Base-by-base conservation (phyloP, 2,797 vertebrate genomes). In the Danio aesculapii region DNA sequence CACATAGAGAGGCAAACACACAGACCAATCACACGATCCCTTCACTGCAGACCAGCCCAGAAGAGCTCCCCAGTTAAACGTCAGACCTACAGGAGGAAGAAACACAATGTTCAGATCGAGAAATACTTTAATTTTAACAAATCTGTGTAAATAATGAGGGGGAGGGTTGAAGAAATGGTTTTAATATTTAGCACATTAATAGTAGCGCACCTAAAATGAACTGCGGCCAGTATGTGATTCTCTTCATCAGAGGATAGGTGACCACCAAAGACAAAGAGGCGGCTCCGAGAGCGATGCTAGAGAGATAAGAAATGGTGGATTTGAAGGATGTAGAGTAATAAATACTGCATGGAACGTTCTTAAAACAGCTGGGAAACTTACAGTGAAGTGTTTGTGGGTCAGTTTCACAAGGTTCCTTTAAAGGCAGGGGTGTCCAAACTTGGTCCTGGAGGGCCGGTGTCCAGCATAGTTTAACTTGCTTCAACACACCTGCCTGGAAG, bases 201-300 rank as follows among this genome's bases (percentile, higher is more conserved):
- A 8, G 30, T 19, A 64, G 2, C 90, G 88, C 88, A 99, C 98
- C 98, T 86, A 99, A 87, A 69, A 95, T 91, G 17, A 99, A 82
- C 87, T 99, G 98, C 72, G 98, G 97, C 97, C 98, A 99, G 30
- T 98, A 97, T 0, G 97, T 98, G 90, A 99, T 90, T 92, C 97
- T 97, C 91, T 99, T 99, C 97, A 98, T 98, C 80, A 99, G 90
- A 0, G 96, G 98, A 79, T 99, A 99, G 74, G 92, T 95, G 87
- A 96, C 58, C 66, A 99, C 97, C 21, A 99, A 94, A 57, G 92
- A 94, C 58, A 99, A 88, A 0, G 98, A 99, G 3, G 97, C 91
- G 53, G 96, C 96, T 83, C 97, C 97, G 73, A 99, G 92, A 81
- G 92, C 81, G 19, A 99, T 96, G 85, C 98, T 99, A 89, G 21